These are phyloP conservation scores for Hyperopisus bebe DNA, from an alignment of 2,113 vertebrate genomes.

Conservation along the genomic window DNA sequence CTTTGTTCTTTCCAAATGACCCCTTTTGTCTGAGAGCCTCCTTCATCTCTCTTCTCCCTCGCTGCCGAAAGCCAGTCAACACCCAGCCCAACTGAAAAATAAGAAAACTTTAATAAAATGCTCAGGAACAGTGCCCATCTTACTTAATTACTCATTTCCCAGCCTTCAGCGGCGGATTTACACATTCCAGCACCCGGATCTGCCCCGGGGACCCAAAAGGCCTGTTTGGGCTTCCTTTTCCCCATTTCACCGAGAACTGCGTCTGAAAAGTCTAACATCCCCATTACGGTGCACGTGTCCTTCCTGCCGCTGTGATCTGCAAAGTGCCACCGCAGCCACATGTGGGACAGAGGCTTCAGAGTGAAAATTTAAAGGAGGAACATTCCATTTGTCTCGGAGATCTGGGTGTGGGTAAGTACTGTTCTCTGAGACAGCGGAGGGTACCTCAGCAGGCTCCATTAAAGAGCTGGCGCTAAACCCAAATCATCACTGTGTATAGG, in stretches of 20 bases:
- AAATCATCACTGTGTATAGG: background rate
- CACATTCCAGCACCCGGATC: background rate
- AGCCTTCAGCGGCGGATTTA: background rate
- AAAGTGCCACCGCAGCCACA: slow-evolving; percentile 26
- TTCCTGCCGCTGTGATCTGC: slow-evolving; percentile 18
- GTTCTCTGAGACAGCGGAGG: background rate
- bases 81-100: background rate
- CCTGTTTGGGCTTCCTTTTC: background rate
- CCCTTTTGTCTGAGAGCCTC: background rate
- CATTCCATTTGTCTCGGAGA: slow-evolving; percentile 8
- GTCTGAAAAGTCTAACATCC: slow-evolving; percentile 9
- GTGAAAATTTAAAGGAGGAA: slow-evolving; percentile 30
- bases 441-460: too few species aligned
- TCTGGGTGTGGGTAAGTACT: background rate
- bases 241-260: slow-evolving; percentile 3
- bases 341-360: slow-evolving; percentile 13
- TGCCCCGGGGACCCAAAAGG: background rate
- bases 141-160: slow-evolving; percentile 6
- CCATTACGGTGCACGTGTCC: slow-evolving; percentile 16
- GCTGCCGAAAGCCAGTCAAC: background rate
- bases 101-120: background rate
- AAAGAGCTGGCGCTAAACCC: background rate
- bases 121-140: background rate
- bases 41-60: background rate
- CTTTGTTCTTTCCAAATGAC: background rate